These are phyloP conservation scores for Carassius auratus DNA, from an alignment of 2,113 vertebrate species.

Conservation along the genomic window DNA sequence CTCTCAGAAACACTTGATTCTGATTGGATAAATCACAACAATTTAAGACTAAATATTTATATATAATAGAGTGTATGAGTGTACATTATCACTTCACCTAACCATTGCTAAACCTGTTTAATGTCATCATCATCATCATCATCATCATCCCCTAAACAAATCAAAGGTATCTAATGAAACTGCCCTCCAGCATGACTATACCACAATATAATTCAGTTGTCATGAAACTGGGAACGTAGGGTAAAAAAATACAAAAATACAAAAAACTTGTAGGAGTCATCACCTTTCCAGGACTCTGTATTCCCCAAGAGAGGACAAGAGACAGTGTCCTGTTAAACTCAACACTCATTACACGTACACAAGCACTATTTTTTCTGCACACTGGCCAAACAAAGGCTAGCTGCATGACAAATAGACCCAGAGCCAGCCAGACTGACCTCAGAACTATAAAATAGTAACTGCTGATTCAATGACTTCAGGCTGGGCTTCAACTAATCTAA, in stretches of 20 bases:
- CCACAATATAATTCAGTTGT: not conserved
- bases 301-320: not conserved
- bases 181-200: not conserved
- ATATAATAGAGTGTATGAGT: not conserved
- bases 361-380: not conserved
- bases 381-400: constrained; percentile 68
- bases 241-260: not conserved
- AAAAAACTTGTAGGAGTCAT: not conserved
- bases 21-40: not conserved
- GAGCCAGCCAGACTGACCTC: constrained; percentile 64
- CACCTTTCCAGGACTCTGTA: not conserved
- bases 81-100: not conserved
- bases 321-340: not conserved
- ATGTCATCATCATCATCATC: not conserved
- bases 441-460: constrained; percentile 66
- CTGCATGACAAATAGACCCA: constrained; percentile 49
- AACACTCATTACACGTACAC: not conserved
- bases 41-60: not conserved
- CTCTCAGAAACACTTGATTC: not conserved
- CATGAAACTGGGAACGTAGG: not conserved
- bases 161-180: not conserved
- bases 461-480: constrained; percentile 39
- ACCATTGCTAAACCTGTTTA: not conserved
- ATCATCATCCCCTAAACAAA: too few relatives aligned
- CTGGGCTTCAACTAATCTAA: constrained; percentile 70